Percentiles rank a stretch among this genome's conserved stretches.
Evolutionary conservation across 2,888 invertebrate species (phyloP).

Genomic region (Sesia bembeciformis): DNA sequence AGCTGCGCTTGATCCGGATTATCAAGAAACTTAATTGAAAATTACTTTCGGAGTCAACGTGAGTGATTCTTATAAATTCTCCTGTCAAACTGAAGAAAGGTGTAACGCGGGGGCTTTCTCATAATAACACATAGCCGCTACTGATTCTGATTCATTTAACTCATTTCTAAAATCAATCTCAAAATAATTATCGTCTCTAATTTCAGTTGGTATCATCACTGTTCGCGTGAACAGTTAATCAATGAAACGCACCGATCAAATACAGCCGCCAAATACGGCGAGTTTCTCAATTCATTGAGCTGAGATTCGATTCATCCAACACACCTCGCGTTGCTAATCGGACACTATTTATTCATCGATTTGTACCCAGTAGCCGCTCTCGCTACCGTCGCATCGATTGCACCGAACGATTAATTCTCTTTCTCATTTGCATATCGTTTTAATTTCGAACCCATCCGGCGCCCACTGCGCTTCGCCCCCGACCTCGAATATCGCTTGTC

Average conservation of each 20-base stretch:
- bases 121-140: constrained; percentile 15
- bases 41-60: constrained; percentile 56
- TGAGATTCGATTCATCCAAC: constrained; percentile 45
- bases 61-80: constrained; percentile 54
- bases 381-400: constrained; percentile 56
- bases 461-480: constrained; percentile 55
- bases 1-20: constrained; percentile 53
- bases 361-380: constrained; percentile 58
- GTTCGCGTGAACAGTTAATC: constrained; percentile 34
- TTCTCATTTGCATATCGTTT: constrained; percentile 66
- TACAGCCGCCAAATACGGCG: constrained; percentile 35
- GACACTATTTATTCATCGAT: constrained; percentile 65
- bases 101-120: constrained; percentile 43
- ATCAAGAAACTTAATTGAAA: constrained; percentile 67
- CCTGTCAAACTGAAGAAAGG: constrained; percentile 42
- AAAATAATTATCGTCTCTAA: constrained; percentile 15
- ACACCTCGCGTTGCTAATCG: constrained; percentile 56
- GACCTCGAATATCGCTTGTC: constrained; percentile 58
- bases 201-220: constrained; percentile 23
- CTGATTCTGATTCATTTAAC: constrained; percentile 7
- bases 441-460: constrained; percentile 67
- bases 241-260: constrained; percentile 41
- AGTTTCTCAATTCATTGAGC: constrained; percentile 40
- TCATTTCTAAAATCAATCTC: constrained; percentile 4
- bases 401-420: constrained; percentile 58